Evolutionary conservation across 2,113 vertebrate genomes (phyloP), one percentile per base, ranked within the genome.

Genomic region (Proteles cristata): DNA sequence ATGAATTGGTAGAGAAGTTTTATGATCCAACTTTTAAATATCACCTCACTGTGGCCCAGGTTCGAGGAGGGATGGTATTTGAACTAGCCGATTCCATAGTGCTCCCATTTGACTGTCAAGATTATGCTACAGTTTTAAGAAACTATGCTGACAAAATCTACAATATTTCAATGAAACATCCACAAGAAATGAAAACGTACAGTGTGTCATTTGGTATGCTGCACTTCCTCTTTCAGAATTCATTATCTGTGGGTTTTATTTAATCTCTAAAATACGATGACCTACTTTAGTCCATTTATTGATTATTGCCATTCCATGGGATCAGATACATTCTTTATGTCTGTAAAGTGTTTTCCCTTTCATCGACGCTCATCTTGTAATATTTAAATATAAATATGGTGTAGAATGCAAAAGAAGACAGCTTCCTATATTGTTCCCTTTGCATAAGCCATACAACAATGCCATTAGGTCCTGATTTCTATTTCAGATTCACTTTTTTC

Each of bases 21-120:
- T 99, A 99, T 45, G 99, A 99, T 98, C 99, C 99, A 1, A 96
- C 99, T 26, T 99, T 99, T 98, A 99, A 98, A 93, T 99, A 99
- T 92, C 99, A 99, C 63, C 98, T 98, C 17, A 96, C 99, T 0
- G 99, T 99, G 97, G 99, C 99, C 12, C 99, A 99, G 96, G 99
- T 99, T 82, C 99, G 99, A 96, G 99, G 99, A 19, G 99, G 99
- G 2, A 97, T 99, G 35, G 92, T 99, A 71, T 99, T 99, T 58
- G 99, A 98, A 76, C 69, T 99, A 98, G 99, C 99, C 0, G 98
- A 99, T 92, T 99, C 99, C 28, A 12, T 92, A 61, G 80, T 99
- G 48, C 98, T 99, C 39, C 99, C 99, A 45, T 99, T 99, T 0
- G 98, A 99, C 95, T 99, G 98, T 94, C 98, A 95, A 86, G 98